These are phyloP conservation scores for Chrosomus eos DNA, from an alignment of 2,797 vertebrate species.

Conservation along the genomic window DNA sequence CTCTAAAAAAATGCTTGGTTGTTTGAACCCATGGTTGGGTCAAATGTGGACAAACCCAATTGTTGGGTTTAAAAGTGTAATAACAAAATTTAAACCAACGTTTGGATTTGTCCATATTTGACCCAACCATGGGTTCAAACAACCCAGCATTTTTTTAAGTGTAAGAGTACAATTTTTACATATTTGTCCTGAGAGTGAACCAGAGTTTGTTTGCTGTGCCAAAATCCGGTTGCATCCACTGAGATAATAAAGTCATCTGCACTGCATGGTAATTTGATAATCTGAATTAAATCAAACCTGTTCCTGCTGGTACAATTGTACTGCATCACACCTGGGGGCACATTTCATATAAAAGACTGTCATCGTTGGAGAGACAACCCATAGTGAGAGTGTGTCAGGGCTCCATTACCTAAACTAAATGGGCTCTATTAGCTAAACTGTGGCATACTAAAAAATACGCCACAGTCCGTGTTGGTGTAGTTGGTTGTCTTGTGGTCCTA, in stretches of 20 bases:
- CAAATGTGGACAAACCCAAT: too few species aligned
- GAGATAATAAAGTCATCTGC: not conserved
- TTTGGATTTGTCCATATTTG: too few species aligned
- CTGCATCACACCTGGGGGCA: constrained; percentile 49
- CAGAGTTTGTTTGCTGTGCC: not conserved
- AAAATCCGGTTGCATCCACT: not conserved
- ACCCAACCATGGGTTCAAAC: too few species aligned
- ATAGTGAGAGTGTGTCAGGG: not conserved
- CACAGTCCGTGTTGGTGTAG: constrained; percentile 8
- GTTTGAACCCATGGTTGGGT: too few species aligned
- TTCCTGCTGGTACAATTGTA: constrained; percentile 43
- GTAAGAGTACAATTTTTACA: not conserved
- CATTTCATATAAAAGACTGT: constrained; percentile 33
- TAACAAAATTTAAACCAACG: too few species aligned
- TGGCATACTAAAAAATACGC: not conserved
- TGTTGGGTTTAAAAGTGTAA: too few species aligned
- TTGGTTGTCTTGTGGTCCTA: constrained; percentile 28
- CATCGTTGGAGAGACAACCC: not conserved
- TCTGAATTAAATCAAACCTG: constrained; percentile 52
- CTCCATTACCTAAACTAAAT: not conserved
- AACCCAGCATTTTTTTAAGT: too few species aligned
- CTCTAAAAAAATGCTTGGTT: too few species aligned
- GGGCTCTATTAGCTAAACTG: not conserved
- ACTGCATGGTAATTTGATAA: constrained; percentile 41
- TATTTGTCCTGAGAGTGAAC: not conserved